These are phyloP conservation scores for Chesias legatella DNA, from an alignment of 2,888 invertebrate species.

Conservation along the genomic window DNA sequence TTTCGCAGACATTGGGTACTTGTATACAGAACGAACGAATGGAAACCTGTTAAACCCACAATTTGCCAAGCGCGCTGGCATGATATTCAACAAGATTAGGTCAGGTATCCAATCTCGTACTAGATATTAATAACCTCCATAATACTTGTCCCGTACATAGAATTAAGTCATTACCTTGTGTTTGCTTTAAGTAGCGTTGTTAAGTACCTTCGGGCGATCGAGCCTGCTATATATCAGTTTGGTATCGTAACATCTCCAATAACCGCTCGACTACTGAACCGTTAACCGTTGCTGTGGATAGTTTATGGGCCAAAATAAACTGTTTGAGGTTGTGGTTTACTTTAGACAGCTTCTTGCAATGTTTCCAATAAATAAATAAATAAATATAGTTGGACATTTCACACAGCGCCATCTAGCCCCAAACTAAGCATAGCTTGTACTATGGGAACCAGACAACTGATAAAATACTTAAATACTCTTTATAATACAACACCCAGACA, in stretches of 20 bases:
- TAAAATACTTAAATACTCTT: no score
- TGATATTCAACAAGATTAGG: not conserved
- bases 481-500: no score
- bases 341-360: constrained; percentile 10
- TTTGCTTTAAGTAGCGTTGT: constrained; percentile 43
- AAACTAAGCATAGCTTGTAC: no score
- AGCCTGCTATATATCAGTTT: constrained; percentile 43
- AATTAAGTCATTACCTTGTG: constrained; percentile 47
- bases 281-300: constrained; percentile 25
- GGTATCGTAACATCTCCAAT: constrained; percentile 49
- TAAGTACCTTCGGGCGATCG: constrained; percentile 34
- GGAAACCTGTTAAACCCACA: no score
- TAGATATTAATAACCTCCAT: constrained; percentile 6
- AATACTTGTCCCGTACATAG: constrained; percentile 22
- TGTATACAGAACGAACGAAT: no score
- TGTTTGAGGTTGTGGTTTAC: constrained; percentile 11
- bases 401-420: no score
- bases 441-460: no score
- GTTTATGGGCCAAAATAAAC: constrained; percentile 22
- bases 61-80: not conserved
- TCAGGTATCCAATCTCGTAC: constrained; percentile 3
- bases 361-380: no score
- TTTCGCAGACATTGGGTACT: no score
- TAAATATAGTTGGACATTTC: no score
- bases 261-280: constrained; percentile 39